A percentile compares a stretch with the other conserved stretches of the same genome.
phyloP scores from a whole-genome alignment of 2,797 vertebrate species.

The Rhynchonycteris naso region DNA sequence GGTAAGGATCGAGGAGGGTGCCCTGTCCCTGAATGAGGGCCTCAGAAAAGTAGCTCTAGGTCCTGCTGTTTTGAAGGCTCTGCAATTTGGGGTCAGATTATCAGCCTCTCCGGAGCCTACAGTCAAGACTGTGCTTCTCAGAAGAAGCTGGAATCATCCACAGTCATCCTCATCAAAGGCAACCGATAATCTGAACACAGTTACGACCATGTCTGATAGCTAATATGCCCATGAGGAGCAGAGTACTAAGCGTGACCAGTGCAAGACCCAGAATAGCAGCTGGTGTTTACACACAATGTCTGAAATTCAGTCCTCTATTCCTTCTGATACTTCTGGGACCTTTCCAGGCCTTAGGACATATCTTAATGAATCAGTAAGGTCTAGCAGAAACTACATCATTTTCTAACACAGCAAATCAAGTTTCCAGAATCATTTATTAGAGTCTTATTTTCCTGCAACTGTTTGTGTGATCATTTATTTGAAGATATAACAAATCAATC shows the following conservation, averaged over 20 bases:
- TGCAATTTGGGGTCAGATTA: background rate
- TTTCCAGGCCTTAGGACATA: background rate
- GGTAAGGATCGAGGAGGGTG: background rate
- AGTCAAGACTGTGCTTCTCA: background rate
- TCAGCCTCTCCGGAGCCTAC: background rate
- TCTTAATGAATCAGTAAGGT: background rate
- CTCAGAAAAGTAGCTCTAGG: background rate
- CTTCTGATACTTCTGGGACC: background rate
- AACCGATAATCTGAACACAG: background rate
- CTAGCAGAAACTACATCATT: background rate
- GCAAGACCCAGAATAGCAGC: background rate
- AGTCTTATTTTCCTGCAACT: conserved; percentile 22
- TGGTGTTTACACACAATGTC: background rate
- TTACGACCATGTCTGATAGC: background rate
- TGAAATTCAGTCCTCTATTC: background rate
- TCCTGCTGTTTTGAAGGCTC: background rate
- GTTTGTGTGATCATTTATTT: background rate
- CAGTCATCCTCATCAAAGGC: background rate
- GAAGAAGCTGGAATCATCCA: background rate
- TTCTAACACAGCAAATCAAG: background rate
- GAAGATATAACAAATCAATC: background rate
- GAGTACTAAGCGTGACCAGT: background rate
- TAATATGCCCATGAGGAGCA: background rate
- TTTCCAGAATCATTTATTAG: conserved; percentile 15
- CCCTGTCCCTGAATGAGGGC: background rate